phyloP scores from a whole-genome alignment of 2,113 vertebrate genomes.

The Plecotus auritus region DNA sequence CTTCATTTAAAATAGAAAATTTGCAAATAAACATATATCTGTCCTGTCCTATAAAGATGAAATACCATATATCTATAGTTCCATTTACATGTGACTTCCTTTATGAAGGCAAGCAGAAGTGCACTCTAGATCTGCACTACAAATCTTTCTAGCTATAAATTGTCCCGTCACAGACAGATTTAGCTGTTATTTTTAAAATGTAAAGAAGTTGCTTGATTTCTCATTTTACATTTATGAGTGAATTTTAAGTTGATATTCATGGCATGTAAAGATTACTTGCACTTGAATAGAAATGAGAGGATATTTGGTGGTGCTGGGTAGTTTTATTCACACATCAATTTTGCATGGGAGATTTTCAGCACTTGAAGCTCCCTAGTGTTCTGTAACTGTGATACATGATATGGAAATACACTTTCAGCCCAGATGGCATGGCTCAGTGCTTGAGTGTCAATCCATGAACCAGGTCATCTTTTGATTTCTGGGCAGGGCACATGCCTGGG shows the following conservation, averaged over 20 bases:
- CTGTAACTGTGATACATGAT: background rate
- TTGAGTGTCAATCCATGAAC: too few species aligned
- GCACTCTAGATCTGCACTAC: background rate
- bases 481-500: too few species aligned
- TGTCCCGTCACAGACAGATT: background rate
- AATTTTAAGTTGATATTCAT: slow-evolving; percentile 10
- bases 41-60: background rate
- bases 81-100: background rate
- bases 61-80: background rate
- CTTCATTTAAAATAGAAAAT: background rate
- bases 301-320: background rate
- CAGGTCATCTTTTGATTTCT: too few species aligned
- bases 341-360: background rate
- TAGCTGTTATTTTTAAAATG: background rate
- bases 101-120: background rate
- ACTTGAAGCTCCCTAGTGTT: background rate
- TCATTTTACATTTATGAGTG: background rate
- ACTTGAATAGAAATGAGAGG: background rate
- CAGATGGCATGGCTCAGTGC: too few species aligned
- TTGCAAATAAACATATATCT: background rate
- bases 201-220: background rate
- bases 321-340: background rate
- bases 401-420: background rate
- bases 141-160: background rate
- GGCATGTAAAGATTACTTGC: background rate